phyloP scores from a whole-genome alignment of 2,797 vertebrate species.

The Rhabdomys pumilio region DNA sequence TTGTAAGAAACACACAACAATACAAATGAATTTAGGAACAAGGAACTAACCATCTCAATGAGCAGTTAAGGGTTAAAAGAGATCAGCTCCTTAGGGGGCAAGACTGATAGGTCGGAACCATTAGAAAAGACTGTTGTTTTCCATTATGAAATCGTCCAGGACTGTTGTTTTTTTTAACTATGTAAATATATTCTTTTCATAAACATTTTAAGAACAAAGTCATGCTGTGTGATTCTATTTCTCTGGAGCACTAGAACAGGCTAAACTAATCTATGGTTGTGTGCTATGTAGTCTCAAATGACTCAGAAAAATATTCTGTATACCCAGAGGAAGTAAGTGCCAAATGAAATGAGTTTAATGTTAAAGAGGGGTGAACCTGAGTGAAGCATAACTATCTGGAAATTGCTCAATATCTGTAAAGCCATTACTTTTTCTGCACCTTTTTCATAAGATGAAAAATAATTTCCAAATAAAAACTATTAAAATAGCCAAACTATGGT shows the following conservation, averaged over 20 bases:
- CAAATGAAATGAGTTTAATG: constrained; percentile 48
- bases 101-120: background rate
- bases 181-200: constrained; percentile 64
- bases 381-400: background rate
- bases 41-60: background rate
- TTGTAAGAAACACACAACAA: background rate
- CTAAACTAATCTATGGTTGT: constrained; percentile 57
- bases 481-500: constrained; percentile 11
- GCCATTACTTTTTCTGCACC: background rate
- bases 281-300: constrained; percentile 55
- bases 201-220: constrained; percentile 65
- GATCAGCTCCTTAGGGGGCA: background rate
- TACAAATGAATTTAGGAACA: constrained; percentile 21
- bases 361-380: background rate
- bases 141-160: constrained; percentile 28
- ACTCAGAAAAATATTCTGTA: constrained; percentile 20
- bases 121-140: constrained; percentile 51
- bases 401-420: background rate
- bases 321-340: constrained; percentile 51
- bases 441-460: constrained; percentile 32
- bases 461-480: constrained; percentile 54
- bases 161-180: constrained; percentile 68
- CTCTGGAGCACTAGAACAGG: constrained; percentile 12
- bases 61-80: constrained; percentile 45
- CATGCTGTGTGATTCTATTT: constrained; percentile 59